phyloP scores from a whole-genome alignment of 2,888 invertebrate genomes.

The Nymphalis polychloros region DNA sequence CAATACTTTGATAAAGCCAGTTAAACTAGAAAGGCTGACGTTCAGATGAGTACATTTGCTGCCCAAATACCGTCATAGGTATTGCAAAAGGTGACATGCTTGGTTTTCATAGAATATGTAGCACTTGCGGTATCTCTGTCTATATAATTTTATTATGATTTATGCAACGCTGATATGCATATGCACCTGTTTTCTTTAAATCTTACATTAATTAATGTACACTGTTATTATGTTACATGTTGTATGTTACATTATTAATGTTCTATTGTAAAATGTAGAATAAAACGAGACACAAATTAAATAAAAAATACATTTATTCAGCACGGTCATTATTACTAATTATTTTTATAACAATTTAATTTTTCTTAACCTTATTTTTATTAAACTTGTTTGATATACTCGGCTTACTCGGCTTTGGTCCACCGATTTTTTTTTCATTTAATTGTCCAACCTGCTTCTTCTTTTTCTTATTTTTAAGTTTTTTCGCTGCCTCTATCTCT shows the following conservation, averaged over 20 bases:
- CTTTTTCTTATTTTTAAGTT: slow-evolving; percentile 62
- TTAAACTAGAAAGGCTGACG: too few species aligned
- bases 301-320: slow-evolving; percentile 30
- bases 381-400: slow-evolving; percentile 30
- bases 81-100: too few species aligned
- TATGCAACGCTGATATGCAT: too few species aligned
- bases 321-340: slow-evolving; percentile 19
- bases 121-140: too few species aligned
- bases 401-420: slow-evolving; percentile 30
- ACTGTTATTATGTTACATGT: too few species aligned
- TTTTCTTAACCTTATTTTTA: slow-evolving; percentile 41
- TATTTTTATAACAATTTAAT: slow-evolving; percentile 7
- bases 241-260: too few species aligned
- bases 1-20: too few species aligned
- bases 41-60: too few species aligned
- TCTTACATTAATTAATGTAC: neutral
- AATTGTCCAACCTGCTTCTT: slow-evolving; percentile 67
- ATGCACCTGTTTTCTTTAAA: neutral
- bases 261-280: too few species aligned
- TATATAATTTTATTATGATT: too few species aligned
- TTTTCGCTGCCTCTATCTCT: slow-evolving; percentile 57
- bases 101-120: too few species aligned
- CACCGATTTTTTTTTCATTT: slow-evolving; percentile 49
- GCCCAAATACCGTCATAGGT: too few species aligned
- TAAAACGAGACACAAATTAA: neutral